These are phyloP conservation scores for Ips typographus DNA, from an alignment of 1,140 invertebrate species.

Conservation along the genomic window DNA sequence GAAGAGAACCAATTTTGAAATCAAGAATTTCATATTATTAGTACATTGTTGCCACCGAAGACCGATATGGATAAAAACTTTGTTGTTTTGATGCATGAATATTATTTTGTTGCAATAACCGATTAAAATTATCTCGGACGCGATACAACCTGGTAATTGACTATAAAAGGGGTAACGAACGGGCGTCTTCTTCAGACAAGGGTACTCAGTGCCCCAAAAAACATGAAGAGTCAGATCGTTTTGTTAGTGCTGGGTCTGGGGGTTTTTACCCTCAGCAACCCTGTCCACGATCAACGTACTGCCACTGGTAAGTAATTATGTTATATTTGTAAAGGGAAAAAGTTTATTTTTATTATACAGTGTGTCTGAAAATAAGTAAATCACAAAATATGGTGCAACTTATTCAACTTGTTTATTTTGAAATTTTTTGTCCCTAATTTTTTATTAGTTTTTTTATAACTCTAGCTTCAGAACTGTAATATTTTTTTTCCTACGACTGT, in stretches of 20 bases:
- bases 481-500: no score
- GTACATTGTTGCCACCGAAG: no score
- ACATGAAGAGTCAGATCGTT: constrained; percentile 37
- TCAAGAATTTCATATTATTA: no score
- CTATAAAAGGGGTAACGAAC: constrained; percentile 2
- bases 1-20: no score
- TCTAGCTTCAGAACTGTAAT: no score
- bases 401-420: no score
- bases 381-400: no score
- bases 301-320: constrained; percentile 39
- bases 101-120: not conserved
- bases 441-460: no score
- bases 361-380: not conserved
- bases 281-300: constrained; percentile 23
- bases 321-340: not conserved
- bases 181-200: not conserved
- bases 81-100: no score
- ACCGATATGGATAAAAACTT: no score
- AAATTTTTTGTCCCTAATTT: no score
- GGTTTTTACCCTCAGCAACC: constrained; percentile 14
- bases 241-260: constrained; percentile 39
- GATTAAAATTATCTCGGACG: constrained; percentile 18
- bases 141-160: constrained; percentile 15
- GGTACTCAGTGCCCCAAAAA: constrained; percentile 4
- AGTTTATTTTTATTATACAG: not conserved